Evolutionary conservation across 1,140 invertebrate species (phyloP).

Genomic region (Chelonus insularis): DNA sequence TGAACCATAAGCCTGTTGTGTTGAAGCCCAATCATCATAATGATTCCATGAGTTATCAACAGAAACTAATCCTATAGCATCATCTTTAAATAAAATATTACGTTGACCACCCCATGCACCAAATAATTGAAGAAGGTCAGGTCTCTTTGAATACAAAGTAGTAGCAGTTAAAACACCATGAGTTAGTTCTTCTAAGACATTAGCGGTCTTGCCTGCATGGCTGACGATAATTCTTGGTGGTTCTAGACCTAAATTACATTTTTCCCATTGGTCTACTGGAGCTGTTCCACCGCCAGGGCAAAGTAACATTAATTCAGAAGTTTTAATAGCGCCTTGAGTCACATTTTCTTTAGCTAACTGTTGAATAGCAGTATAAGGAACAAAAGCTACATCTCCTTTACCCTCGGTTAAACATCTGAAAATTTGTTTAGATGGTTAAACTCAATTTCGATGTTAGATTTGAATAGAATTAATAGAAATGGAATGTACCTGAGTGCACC

Average conservation of each 20-base stretch:
- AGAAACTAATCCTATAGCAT: constrained; percentile 37
- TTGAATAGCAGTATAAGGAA: constrained; percentile 45
- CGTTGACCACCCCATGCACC: constrained; percentile 56
- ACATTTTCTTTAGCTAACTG: constrained; percentile 34
- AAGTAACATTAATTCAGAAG: constrained; percentile 66
- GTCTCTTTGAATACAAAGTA: constrained; percentile 50
- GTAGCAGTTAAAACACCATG: constrained; percentile 56
- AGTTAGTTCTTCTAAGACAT: constrained; percentile 58
- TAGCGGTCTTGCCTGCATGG: constrained; percentile 50
- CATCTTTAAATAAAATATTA: constrained; percentile 61
- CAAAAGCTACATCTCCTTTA: constrained; percentile 68
- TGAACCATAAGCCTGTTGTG: constrained; percentile 1
- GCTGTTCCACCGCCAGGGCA: constrained; percentile 66
- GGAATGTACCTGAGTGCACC: constrained; percentile 69
- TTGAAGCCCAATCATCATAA: constrained; percentile 41
- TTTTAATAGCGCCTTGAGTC: background rate
- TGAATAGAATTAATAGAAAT: background rate
- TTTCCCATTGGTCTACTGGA: constrained; percentile 60
- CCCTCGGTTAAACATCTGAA: constrained; percentile 65
- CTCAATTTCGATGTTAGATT: too few relatives aligned
- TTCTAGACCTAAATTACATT: constrained; percentile 68
- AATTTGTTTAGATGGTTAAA: background rate
- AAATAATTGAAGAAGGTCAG: constrained; percentile 60
- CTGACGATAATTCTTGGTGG: constrained; percentile 63
- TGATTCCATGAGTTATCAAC: constrained; percentile 40